Evolutionary conservation across 2,797 vertebrate species (phyloP).

Genomic region (Corythornis leucogaster): DNA sequence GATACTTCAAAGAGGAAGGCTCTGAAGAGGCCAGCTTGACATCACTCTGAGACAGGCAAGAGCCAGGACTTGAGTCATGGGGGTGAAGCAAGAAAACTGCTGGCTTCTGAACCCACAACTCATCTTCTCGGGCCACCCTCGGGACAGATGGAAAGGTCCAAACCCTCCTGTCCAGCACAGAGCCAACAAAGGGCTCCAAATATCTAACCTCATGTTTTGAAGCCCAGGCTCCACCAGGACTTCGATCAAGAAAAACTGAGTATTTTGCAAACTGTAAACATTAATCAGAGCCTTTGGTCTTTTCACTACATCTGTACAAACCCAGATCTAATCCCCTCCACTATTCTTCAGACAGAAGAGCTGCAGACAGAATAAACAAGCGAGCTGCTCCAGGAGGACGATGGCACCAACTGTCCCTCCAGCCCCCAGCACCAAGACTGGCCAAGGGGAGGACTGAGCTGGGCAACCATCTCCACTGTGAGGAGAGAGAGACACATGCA

Average conservation of each 20-base stretch:
- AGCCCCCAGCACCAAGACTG: fast-evolving
- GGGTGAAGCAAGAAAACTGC: neutral
- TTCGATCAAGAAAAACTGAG: neutral
- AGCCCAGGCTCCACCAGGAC: neutral
- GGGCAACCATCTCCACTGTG: neutral
- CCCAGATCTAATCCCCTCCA: fast-evolving
- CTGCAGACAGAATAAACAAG: neutral
- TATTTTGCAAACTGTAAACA: neutral
- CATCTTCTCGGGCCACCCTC: neutral
- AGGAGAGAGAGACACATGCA: neutral
- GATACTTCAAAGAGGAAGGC: neutral
- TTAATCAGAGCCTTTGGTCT: neutral
- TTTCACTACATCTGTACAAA: neutral
- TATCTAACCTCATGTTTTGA: neutral
- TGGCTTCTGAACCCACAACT: neutral
- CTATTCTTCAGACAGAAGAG: neutral
- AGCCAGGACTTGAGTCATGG: neutral
- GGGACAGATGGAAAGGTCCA: neutral
- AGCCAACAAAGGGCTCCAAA: neutral
- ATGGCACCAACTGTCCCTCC: neutral
- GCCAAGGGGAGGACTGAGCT: too few relatives aligned
- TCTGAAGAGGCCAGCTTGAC: neutral
- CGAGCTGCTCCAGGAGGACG: neutral
- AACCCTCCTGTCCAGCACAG: neutral
- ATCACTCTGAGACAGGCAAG: neutral